These are phyloP conservation scores for Cyphomyrus plagiostoma DNA, from an alignment of 2,113 vertebrate species.

Conservation along the genomic window DNA sequence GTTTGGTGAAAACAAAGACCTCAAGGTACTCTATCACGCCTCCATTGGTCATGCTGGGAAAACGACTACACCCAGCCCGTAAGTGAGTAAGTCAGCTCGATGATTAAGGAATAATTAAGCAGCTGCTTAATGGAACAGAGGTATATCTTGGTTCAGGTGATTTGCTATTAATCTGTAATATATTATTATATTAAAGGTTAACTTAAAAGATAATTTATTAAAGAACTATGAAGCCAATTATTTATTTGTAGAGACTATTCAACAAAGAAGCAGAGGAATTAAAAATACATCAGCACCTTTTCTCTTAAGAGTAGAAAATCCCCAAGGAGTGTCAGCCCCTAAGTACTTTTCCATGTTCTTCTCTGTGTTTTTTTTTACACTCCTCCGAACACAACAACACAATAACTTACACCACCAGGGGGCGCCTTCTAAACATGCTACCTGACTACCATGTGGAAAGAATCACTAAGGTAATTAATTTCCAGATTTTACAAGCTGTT, in stretches of 20 bases:
- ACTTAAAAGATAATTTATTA: not conserved
- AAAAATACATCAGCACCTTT: not conserved
- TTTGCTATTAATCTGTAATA: not conserved
- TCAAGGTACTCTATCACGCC: not conserved
- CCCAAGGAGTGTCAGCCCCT: not conserved
- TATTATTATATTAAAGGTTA: not conserved
- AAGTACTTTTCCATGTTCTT: no score
- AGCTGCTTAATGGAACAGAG: not conserved
- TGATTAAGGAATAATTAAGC: not conserved
- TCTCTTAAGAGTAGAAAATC: not conserved
- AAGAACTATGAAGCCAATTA: not conserved
- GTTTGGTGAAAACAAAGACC: constrained; percentile 13
- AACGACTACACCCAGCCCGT: not conserved
- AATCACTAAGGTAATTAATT: not conserved
- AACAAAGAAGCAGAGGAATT: not conserved
- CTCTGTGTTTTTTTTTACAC: not conserved
- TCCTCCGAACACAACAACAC: not conserved
- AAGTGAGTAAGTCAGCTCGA: not conserved
- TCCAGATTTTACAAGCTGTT: not conserved
- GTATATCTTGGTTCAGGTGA: constrained; percentile 7
- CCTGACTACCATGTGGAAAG: not conserved
- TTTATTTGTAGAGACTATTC: not conserved
- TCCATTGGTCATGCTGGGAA: not conserved
- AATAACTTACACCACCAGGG: constrained; percentile 3
- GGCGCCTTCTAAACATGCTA: not conserved